Conservation (phyloP, 2,113 vertebrate species). For the Oceanodroma tethys region DNA sequence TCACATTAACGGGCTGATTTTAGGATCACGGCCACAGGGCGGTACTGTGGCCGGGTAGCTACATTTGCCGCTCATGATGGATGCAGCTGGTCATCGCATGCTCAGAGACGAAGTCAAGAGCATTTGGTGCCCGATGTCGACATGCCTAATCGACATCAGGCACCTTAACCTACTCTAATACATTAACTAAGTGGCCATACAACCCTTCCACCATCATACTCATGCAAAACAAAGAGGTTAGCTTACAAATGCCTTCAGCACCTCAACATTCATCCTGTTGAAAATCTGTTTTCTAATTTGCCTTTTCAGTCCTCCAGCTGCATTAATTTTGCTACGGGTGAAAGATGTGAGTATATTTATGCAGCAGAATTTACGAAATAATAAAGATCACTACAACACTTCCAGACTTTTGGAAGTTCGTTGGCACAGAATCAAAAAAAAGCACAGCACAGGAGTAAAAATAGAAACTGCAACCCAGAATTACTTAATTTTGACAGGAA, state of each 20-base stretch:
- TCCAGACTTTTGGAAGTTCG: neutral
- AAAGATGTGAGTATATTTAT: neutral
- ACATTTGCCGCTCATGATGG: accelerated
- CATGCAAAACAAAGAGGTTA: neutral
- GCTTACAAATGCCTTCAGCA: neutral
- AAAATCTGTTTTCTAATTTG: neutral
- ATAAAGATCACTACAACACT: neutral
- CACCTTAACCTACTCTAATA: neutral
- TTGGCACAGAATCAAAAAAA: neutral
- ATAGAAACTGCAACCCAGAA: neutral
- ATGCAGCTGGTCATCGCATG: neutral
- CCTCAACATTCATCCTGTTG: neutral
- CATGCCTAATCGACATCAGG: accelerated
- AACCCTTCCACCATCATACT: neutral
- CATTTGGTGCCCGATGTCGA: neutral
- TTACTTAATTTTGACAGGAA: neutral
- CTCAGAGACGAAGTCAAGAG: neutral
- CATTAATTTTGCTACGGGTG: neutral
- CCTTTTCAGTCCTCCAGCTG: neutral
- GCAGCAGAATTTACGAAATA: neutral
- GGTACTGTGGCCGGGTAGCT: neutral
- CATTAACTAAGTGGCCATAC: accelerated
- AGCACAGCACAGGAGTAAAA: neutral
- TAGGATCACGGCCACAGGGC: neutral
- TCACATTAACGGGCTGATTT: neutral